Conservation (phyloP, 92 coral and sea anemone genomes). For the Parazoanthus atlanticus region DNA sequence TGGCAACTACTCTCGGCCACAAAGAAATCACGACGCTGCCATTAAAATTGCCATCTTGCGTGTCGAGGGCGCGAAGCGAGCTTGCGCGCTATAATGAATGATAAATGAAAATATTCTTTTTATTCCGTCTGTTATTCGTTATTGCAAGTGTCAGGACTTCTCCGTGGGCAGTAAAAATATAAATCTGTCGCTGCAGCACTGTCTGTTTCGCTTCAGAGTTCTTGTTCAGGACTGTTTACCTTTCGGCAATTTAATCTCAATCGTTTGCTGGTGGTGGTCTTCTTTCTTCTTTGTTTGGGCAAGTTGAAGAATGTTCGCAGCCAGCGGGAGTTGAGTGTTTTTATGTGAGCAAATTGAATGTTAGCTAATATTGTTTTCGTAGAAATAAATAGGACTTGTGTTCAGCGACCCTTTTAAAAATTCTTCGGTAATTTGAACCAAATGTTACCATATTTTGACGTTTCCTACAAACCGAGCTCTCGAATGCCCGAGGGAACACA, state of each 20-base stretch:
- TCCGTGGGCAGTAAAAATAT: background rate
- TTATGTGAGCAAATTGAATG: background rate
- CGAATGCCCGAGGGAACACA: background rate
- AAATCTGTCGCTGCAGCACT: conserved; percentile 2
- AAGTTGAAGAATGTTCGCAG: conserved; percentile 3
- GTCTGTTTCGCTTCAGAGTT: conserved; percentile 19
- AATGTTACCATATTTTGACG: background rate
- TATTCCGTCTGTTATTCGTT: conserved; percentile 3
- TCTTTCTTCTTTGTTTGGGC: background rate
- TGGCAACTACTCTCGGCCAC: background rate
- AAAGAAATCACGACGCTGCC: background rate
- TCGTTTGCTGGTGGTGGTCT: conserved; percentile 23
- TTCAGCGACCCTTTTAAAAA: background rate
- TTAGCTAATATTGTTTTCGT: conserved; percentile 8
- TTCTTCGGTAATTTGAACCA: conserved; percentile 24
- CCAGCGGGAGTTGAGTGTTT: conserved; percentile 37
- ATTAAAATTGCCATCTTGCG: conserved; percentile 25
- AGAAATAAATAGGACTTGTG: background rate
- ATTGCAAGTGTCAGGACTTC: background rate
- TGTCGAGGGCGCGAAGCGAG: conserved; percentile 18
- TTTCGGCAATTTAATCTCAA: conserved; percentile 17
- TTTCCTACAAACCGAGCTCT: background rate
- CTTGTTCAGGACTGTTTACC: conserved; percentile 5
- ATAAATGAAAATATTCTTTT: conserved; percentile 31
- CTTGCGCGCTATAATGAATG: conserved; percentile 30